Conservation (phyloP, 2,888 invertebrate genomes). For the Cataglyphis livida region DNA sequence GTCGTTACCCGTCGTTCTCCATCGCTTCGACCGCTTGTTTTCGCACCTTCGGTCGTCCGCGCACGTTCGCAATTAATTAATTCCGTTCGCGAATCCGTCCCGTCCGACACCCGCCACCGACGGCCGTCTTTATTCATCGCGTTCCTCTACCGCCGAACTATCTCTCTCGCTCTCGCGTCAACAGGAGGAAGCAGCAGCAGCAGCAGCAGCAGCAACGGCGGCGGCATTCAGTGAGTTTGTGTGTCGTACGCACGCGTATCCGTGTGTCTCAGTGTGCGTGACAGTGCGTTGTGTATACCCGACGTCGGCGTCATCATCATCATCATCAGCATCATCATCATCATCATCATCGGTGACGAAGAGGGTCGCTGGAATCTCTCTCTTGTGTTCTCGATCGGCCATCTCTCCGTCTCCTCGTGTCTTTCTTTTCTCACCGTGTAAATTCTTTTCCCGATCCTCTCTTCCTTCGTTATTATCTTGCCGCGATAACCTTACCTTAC, state of each 20-base stretch:
- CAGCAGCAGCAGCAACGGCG: neutral
- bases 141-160: neutral
- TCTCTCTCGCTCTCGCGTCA: conserved; percentile 10
- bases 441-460: neutral
- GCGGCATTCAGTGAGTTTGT: conserved; percentile 69
- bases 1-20: conserved; percentile 54
- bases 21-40: conserved; percentile 12
- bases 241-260: conserved; percentile 59
- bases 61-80: conserved; percentile 65
- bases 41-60: conserved; percentile 23
- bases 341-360: conserved; percentile 15
- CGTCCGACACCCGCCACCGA: conserved; percentile 18
- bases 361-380: conserved; percentile 12
- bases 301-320: conserved; percentile 52
- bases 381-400: conserved; percentile 15
- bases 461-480: conserved; percentile 52
- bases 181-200: neutral
- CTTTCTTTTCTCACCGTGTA: conserved; percentile 1
- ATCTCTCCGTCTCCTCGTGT: conserved; percentile 14
- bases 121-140: conserved; percentile 2
- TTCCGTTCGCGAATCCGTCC: conserved; percentile 76
- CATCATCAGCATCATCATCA: conserved; percentile 47
- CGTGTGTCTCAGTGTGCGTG: conserved; percentile 72
- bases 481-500: neutral
- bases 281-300: conserved; percentile 46